Evolutionary conservation across 2,113 vertebrate genomes (phyloP).

Genomic region (Argyrosomus japonicus): DNA sequence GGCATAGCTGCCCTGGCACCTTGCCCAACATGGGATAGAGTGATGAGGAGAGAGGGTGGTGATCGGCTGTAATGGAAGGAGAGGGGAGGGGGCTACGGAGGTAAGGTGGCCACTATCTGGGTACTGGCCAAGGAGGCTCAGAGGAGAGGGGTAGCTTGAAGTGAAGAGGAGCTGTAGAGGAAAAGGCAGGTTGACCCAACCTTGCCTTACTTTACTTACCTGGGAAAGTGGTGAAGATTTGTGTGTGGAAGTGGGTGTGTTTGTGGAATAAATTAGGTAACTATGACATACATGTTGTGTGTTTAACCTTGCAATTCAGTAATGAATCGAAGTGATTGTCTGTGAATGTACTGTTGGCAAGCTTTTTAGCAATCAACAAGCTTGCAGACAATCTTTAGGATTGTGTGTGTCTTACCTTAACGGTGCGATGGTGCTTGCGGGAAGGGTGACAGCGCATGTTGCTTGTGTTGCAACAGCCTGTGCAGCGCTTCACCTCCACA

Average conservation of each 20-base stretch:
- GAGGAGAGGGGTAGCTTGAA: constrained; percentile 20
- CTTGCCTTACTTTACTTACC: constrained; percentile 56
- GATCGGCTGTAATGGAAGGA: constrained; percentile 39
- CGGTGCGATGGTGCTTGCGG: constrained; percentile 93
- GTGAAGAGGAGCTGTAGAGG: constrained; percentile 12
- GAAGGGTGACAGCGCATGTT: constrained; percentile 95
- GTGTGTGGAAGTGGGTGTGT: constrained; percentile 6
- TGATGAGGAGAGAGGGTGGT: constrained; percentile 49
- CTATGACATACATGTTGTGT: background rate
- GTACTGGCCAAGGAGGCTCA: constrained; percentile 10
- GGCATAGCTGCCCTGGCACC: constrained; percentile 37
- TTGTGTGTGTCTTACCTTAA: constrained; percentile 88
- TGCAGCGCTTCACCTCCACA: constrained; percentile 98
- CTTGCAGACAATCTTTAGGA: background rate
- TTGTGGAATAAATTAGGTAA: constrained; percentile 23
- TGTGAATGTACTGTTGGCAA: background rate
- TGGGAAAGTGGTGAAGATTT: constrained; percentile 19
- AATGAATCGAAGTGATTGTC: background rate
- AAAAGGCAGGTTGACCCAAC: constrained; percentile 17
- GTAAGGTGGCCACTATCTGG: constrained; percentile 34
- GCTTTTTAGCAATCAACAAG: background rate
- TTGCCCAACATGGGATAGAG: constrained; percentile 45
- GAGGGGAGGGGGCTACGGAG: constrained; percentile 12
- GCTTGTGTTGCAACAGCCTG: constrained; percentile 97
- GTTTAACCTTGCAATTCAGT: background rate